Percentiles rank a stretch among this genome's conserved stretches.
phyloP scores from a whole-genome alignment of 1,140 invertebrate species.

The Aricia agestis region DNA sequence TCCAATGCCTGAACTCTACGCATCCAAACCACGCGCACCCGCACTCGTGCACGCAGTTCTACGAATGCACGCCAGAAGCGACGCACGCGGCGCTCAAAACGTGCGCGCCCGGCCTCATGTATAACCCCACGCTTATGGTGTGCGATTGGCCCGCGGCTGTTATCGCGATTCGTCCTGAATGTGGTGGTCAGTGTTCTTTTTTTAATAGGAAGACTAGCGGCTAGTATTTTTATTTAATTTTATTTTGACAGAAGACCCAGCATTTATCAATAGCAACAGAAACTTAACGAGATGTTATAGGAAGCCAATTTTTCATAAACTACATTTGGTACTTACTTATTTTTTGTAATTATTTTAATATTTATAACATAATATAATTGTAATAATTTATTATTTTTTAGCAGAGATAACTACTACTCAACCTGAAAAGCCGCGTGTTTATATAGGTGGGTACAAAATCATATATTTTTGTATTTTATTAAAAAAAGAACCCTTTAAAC shows the following conservation, averaged over 20 bases:
- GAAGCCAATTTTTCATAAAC: too few species aligned
- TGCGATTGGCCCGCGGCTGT: slow-evolving; percentile 78
- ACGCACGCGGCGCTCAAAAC: slow-evolving; percentile 61
- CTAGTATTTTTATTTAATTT: not conserved
- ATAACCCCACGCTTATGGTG: slow-evolving; percentile 74
- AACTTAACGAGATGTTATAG: too few species aligned
- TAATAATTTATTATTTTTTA: not conserved
- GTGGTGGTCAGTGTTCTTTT: slow-evolving; percentile 24
- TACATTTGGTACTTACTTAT: not conserved
- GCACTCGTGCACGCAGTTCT: slow-evolving; percentile 75
- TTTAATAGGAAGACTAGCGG: too few species aligned
- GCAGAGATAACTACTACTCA: not conserved
- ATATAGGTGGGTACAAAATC: not conserved
- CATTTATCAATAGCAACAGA: not conserved
- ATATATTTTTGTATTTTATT: too few species aligned
- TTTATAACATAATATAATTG: not conserved
- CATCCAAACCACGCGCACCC: slow-evolving; percentile 64
- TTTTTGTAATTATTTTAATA: not conserved
- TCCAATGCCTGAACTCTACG: slow-evolving; percentile 57
- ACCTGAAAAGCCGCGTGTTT: not conserved
- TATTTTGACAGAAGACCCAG: not conserved
- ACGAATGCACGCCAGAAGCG: slow-evolving; percentile 69
- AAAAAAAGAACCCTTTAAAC: too few species aligned
- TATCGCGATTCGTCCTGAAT: slow-evolving; percentile 67
- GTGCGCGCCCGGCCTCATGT: slow-evolving; percentile 71